Evolutionary conservation across 1,140 invertebrate genomes (phyloP).

Genomic region (Bombus sibiricus): DNA sequence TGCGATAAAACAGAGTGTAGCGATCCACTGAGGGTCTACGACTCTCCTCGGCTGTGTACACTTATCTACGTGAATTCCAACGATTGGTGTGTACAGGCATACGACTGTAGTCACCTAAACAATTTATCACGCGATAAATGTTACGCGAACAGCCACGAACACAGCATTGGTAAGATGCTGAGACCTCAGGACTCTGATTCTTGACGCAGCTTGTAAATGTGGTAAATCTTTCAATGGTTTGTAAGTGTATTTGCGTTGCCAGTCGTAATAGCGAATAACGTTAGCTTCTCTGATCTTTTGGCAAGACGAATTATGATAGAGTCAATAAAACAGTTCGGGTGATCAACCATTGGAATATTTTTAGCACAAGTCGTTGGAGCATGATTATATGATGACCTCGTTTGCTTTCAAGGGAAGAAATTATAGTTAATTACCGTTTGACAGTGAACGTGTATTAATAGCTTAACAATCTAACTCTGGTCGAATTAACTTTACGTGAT

Average conservation of each 20-base stretch:
- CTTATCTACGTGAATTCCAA: constrained; percentile 52
- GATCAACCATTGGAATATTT: too few species aligned
- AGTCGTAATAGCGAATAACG: too few species aligned
- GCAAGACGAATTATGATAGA: not conserved
- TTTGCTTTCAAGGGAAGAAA: too few species aligned
- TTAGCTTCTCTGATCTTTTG: not conserved
- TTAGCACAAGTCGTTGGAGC: too few species aligned
- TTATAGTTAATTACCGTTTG: too few species aligned
- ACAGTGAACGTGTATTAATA: too few species aligned
- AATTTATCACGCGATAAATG: constrained; percentile 50
- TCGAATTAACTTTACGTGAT: too few species aligned
- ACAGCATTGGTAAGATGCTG: constrained; percentile 49
- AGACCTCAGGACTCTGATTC: constrained; percentile 52
- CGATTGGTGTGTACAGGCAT: constrained; percentile 62
- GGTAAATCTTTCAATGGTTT: not conserved
- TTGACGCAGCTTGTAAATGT: constrained; percentile 56
- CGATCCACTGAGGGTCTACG: constrained; percentile 58
- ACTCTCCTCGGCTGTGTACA: constrained; percentile 35
- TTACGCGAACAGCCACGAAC: constrained; percentile 58
- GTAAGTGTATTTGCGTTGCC: constrained; percentile 40
- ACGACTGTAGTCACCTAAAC: constrained; percentile 52
- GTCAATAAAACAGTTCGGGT: not conserved
- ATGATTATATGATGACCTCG: too few species aligned
- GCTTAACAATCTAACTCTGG: too few species aligned
- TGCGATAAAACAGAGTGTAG: constrained; percentile 58